Base-by-base conservation (phyloP, 1,140 invertebrate species). In the Pogonomyrmex barbatus region DNA sequence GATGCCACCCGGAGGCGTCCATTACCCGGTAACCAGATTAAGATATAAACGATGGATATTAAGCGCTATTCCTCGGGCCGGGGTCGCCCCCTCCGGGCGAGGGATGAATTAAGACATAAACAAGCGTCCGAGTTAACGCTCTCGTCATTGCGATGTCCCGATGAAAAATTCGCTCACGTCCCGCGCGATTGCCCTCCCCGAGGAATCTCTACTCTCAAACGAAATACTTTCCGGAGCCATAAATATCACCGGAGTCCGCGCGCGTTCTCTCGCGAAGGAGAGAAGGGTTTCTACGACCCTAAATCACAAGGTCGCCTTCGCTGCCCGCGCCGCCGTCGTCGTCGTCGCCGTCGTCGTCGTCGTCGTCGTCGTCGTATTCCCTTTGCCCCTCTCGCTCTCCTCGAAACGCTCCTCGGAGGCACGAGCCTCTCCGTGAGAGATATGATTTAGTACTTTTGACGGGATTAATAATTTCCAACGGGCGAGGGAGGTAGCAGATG, bases 391-490 rank as follows among this genome's bases (percentile, higher is more conserved):
- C 54, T 45, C 42, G 9, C 2, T 73, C 9, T 10, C 52, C 70
- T 47, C 24, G 54, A 30, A 77, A 75, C 42, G 79, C 62, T 73
- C 33, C 36, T 73, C 42, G 67, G 56, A 63, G 42, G 68, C 33
- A 52, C 73, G 78, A 67, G 65, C 79, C 68, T 84, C 68, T 84
- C 79, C 52, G 50, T 76, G 63, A 88, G 81, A 86, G 84, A 86
- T 90, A 92, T 92, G 93, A 94, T 93, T 94, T 93, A 93, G 78
- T 92, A 93, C 91, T 92, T 93, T 91, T 91, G 92, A 92, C 92
- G 90, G 93, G 92, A 94, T 94, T 94, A 94, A 94, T 94, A 93
- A 94, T 94, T 94, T 93, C 87, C 89, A 91, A 39, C 73, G 70
- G 70, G 79, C 85, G 85, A 67, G 83, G 79, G 86, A 78, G 87